Evolutionary conservation across 2,888 invertebrate genomes (phyloP), one percentile per base, ranked within the genome.

Genomic region (Seira ritae): DNA sequence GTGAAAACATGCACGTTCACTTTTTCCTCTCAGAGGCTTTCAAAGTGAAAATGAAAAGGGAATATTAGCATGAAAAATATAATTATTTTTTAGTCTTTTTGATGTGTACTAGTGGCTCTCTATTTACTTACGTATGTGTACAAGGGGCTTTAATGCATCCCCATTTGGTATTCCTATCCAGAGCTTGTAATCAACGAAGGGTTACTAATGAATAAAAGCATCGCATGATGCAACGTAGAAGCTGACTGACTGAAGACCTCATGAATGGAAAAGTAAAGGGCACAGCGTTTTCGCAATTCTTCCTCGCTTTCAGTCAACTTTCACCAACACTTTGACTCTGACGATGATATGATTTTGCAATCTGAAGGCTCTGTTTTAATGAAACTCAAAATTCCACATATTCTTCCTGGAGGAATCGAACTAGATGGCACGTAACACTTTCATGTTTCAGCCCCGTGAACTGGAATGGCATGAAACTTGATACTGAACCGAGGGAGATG

Each of bases 121-220:
- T n/a, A n/a, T 50, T 50, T 31, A 31, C 15, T 50, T 50, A n/a
- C n/a, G 15, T 50, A n/a, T 2, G 1, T n/a, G 50, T 50, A 15
- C 50, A 8, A 8, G 50, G 50, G 42, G 4, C 42, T 15, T 15
- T n/a, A n/a, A n/a, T 50, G 17, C 12, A 50, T 50, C 2, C 50
- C 12, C 50, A 50, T 50, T 50, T 50, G 3, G 50, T n/a, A 50
- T 42, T 80, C 46, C 65, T 65, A 42, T 60, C 72, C 20, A 31
- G 20, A 66, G 65, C 22, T 1, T n/a, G 31, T 69, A 80, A 23
- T 31, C 69, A 74, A n/a, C 50, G 69, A 80, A 74, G 80, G 74
- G 69, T 70, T 74, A 80, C 74, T 80, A 75, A 80, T 80, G 73
- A 80, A 80, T 68, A 73, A 50, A 50, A 50, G 50, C 50, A 50